Percentiles rank a stretch among this genome's conserved stretches.
phyloP scores from a whole-genome alignment of 2,888 invertebrate genomes.

The Pardosa pseudoannulata region DNA sequence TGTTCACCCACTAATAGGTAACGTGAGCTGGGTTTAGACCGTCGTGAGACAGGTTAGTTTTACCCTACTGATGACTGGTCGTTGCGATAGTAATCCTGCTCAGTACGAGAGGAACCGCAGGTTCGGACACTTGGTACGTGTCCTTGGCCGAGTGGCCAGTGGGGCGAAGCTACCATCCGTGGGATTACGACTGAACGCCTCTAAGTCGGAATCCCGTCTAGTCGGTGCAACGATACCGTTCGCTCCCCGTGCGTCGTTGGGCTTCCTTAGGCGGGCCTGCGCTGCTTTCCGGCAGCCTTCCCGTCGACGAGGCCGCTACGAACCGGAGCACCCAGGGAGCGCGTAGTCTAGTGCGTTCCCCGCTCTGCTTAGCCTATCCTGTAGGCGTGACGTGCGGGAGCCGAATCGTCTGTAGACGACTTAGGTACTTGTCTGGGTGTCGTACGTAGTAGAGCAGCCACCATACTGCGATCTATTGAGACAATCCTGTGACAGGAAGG shows the following conservation, averaged over 20 bases:
- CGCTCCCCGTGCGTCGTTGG: constrained; percentile 75
- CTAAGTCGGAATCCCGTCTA: constrained; percentile 83
- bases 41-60: constrained; percentile 81
- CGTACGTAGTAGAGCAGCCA: no score
- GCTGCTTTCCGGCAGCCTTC: no score
- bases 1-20: constrained; percentile 84
- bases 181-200: constrained; percentile 81
- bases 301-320: no score
- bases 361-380: no score
- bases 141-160: constrained; percentile 82
- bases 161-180: constrained; percentile 83
- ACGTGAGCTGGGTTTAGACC: constrained; percentile 84
- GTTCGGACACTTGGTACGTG: constrained; percentile 82
- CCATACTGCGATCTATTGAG: no score
- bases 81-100: constrained; percentile 81
- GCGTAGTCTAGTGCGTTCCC: no score
- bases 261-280: constrained; percentile 78
- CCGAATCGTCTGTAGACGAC: no score
- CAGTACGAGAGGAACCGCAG: constrained; percentile 81
- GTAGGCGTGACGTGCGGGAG: no score
- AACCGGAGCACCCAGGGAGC: no score
- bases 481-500: no score
- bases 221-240: constrained; percentile 78
- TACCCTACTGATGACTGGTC: constrained; percentile 27
- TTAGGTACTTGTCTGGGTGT: no score